Evolutionary conservation across 2,888 invertebrate species (phyloP), one percentile per base, ranked within the genome.

Genomic region (Cecidostiba fungosa): DNA sequence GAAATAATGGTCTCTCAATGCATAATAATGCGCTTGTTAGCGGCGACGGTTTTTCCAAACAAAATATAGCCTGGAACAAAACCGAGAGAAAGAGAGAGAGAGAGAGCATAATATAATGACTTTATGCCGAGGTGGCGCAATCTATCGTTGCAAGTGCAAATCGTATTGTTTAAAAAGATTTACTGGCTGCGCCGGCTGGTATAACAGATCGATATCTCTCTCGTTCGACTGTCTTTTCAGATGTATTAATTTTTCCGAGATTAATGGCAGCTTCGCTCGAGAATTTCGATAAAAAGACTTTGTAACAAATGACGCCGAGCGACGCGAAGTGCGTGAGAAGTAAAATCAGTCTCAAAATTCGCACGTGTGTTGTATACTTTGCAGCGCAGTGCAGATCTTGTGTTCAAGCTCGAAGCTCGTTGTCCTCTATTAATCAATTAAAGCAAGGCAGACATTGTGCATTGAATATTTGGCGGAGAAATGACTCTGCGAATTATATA

Each of bases 121-220:
- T 70, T 69, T 39, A 43, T 19, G 78, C 66, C 29, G n/a, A 54
- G 6, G 32, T 50, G 70, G 50, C 73, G 74, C 74, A 74, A 84
- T 84, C 79, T 80, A 79, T 80, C 79, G 73, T 26, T 66, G 66
- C 43, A 70, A 73, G 50, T 29, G 84, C 32, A 73, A 72, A 79
- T 84, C 78, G 62, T 12, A 84, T 79, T 79, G 69, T 80, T 80
- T 76, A 36, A 78, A 78, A 77, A 78, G 59, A 77, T 54, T 43
- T 43, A n/a, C 23, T 77, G 47, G 26, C 66, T 23, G 26, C 72
- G 36, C 23, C 19, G 23, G 19, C 23, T 50, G 54, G 39, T 73
- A 59, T 43, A 26, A 59, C 62, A 74, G 43, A 82, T 74, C 66
- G 62, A 47, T 74, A 82, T 62, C 66, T 0, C 16, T 12, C n/a